Evolutionary conservation across 2,888 invertebrate genomes (phyloP).

Genomic region (Piscicola geometra): DNA sequence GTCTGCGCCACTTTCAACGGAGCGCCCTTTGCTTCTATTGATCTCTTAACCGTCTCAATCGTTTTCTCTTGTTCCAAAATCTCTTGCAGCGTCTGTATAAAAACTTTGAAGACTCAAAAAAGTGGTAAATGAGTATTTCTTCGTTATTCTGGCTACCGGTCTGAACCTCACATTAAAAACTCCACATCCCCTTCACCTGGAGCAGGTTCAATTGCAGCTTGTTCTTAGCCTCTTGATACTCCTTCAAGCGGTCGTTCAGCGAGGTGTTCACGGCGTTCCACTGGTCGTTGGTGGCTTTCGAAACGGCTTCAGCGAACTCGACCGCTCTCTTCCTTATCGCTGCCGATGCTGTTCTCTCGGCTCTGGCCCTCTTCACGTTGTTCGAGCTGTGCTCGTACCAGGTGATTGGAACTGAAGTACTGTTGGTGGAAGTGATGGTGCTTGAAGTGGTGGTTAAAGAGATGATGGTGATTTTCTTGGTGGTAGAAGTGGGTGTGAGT

Average conservation of each 20-base stretch:
- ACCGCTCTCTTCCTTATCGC: conserved; percentile 50
- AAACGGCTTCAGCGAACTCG: conserved; percentile 52
- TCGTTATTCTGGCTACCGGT: no score
- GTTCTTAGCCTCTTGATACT: conserved; percentile 55
- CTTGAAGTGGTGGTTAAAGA: no score
- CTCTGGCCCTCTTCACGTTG: conserved; percentile 56
- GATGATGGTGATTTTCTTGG: no score
- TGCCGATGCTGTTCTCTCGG: conserved; percentile 54
- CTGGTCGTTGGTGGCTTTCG: conserved; percentile 56
- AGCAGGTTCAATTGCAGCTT: conserved; percentile 55
- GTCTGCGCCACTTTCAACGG: conserved; percentile 66
- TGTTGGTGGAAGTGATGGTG: conserved; percentile 43
- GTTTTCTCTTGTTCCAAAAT: conserved; percentile 88
- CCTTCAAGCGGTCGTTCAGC: conserved; percentile 54
- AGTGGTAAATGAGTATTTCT: conserved; percentile 42
- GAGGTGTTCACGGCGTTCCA: conserved; percentile 56
- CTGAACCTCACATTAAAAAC: not conserved
- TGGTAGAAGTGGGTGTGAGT: no score
- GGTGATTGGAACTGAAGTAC: conserved; percentile 54
- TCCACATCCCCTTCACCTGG: conserved; percentile 46
- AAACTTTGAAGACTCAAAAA: no score
- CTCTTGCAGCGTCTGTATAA: conserved; percentile 85
- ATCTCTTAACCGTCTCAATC: conserved; percentile 79
- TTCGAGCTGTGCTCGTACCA: conserved; percentile 56
- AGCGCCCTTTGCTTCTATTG: conserved; percentile 74